These are phyloP conservation scores for Micropterix aruncella DNA, from an alignment of 2,888 invertebrate genomes.

Conservation along the genomic window DNA sequence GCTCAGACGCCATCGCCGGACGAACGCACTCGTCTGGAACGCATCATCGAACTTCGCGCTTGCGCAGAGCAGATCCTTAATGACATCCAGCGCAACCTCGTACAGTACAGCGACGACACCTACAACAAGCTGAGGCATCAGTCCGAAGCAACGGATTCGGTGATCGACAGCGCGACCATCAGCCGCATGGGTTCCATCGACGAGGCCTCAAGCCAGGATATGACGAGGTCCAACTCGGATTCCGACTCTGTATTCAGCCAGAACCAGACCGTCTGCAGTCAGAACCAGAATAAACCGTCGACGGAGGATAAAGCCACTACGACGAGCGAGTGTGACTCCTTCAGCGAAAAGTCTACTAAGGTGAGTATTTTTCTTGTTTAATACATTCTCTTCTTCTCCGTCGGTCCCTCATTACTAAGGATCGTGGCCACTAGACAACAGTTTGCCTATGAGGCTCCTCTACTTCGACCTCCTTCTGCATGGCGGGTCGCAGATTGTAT, in stretches of 20 bases:
- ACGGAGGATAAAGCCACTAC: constrained; percentile 31
- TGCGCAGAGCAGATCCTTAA: constrained; percentile 11
- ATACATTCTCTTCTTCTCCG: too few relatives aligned
- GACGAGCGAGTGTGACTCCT: constrained; percentile 20
- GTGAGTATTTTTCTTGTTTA: neutral
- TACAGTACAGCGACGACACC: neutral
- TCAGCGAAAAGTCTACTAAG: constrained; percentile 14
- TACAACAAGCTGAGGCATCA: constrained; percentile 15
- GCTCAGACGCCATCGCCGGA: constrained; percentile 2
- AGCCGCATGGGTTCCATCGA: neutral
- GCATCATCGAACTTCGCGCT: constrained; percentile 15
- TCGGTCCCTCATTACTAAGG: too few relatives aligned
- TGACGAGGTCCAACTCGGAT: neutral
- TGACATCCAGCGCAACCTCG: constrained; percentile 8
- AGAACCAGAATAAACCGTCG: constrained; percentile 13
- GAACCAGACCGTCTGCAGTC: neutral
- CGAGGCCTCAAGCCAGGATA: neutral
- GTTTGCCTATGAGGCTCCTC: too few relatives aligned
- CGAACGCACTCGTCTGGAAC: constrained; percentile 19
- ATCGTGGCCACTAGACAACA: too few relatives aligned
- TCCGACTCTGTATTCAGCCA: neutral
- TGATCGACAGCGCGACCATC: constrained; percentile 24
- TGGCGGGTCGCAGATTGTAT: too few relatives aligned
- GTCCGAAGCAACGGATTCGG: constrained; percentile 24
- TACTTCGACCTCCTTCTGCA: too few relatives aligned